Percentiles rank a stretch among this genome's conserved stretches.
Evolutionary conservation across 2,113 vertebrate genomes (phyloP).

Genomic region (Macquaria ambigua): DNA sequence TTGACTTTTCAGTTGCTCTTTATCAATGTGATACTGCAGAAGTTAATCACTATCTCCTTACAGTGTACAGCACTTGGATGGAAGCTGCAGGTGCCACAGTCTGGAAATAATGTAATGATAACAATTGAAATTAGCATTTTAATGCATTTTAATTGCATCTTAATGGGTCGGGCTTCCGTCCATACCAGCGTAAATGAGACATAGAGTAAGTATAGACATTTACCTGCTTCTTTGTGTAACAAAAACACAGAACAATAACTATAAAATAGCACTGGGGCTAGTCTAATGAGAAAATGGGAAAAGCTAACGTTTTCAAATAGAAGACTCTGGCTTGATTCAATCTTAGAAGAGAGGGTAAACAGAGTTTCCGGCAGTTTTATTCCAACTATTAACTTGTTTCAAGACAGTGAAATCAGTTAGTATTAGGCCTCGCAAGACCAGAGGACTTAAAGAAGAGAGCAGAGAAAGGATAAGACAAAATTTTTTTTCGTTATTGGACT

Average conservation of each 20-base stretch:
- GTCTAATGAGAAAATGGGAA: conserved; percentile 9
- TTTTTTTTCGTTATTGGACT: not conserved
- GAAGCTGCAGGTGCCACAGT: conserved; percentile 38
- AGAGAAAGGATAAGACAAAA: not conserved
- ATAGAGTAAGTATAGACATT: not conserved
- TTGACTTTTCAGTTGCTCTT: conserved; percentile 62
- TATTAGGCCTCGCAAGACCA: not conserved
- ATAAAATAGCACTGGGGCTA: not conserved
- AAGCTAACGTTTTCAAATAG: not conserved
- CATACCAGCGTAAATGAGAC: conserved; percentile 12
- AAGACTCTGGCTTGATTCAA: not conserved
- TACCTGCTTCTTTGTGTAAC: not conserved
- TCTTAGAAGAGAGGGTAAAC: not conserved
- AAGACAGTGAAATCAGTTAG: not conserved
- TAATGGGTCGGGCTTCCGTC: conserved; percentile 19
- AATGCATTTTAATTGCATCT: conserved; percentile 63
- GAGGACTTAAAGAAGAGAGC: not conserved
- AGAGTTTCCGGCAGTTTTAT: conserved; percentile 10
- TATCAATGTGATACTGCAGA: conserved; percentile 42
- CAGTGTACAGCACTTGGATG: conserved; percentile 19
- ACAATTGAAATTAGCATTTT: conserved; percentile 59
- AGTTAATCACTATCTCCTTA: conserved; percentile 48
- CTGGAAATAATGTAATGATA: conserved; percentile 46
- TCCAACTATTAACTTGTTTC: conserved; percentile 14
- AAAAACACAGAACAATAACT: conserved; percentile 2